Evolutionary conservation across 2,113 vertebrate species (phyloP), one percentile per base, ranked within the genome.

Genomic region (Pavo muticus): DNA sequence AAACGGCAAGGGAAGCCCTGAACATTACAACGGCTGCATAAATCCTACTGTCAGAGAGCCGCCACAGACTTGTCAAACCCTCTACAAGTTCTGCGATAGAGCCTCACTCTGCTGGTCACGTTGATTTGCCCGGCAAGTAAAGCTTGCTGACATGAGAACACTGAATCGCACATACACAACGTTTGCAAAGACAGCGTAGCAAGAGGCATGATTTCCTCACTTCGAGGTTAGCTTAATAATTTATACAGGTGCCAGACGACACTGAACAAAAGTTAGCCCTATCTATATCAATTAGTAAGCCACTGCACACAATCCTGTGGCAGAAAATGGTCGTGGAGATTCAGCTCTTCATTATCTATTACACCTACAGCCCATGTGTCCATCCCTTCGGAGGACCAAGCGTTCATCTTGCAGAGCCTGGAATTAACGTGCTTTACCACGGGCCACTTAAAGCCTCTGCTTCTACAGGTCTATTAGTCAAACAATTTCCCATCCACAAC

Each of bases 191-290:
- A 91, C 45, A 96, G 82, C 71, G 72, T 91, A 91, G 94, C 70
- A 87, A 84, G 92, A 96, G 96, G 93, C 91, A 94, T 4, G 30
- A 73, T 91, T 95, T 94, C 92, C 87, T 52, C 87, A 80, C 76
- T 96, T 96, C 96, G 96, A 97, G 93, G 65, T 84, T 70, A 91
- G 44, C 67, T 90, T 97, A 97, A 91, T 94, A 95, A 97, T 97
- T 97, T 97, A 83, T 60, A 79, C 42, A 24, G 7, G 72, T 93
- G 74, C 74, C 92, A 74, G 44, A 69, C 24, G 11, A 85, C 15
- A 67, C 11, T 48, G 63, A 82, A 59, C 32, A 79, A 64, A 93
- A 93, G 68, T 97, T 92, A 76, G 79, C 72, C 92, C 78, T 88
- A 80, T 67, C 69, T 74, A 21, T 75, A 89, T 45, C 76, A 94